phyloP scores from a whole-genome alignment of 1,140 invertebrate genomes.

The Zaprionus taronus region DNA sequence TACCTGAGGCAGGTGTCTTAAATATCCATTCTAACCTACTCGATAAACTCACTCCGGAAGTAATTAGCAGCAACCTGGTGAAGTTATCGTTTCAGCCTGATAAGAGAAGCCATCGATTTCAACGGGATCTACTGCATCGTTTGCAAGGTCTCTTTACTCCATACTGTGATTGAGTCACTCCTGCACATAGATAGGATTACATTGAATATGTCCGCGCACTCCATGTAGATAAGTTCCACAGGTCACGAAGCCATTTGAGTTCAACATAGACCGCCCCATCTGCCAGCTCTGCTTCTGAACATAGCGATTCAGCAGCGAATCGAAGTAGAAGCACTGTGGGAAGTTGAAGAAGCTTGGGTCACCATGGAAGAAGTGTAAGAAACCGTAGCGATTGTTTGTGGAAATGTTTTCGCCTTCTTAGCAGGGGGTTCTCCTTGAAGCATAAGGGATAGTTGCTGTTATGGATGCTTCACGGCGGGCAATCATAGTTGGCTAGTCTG shows the following conservation, averaged over 20 bases:
- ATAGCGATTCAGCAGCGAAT: too few species aligned
- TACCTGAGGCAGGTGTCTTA: neutral
- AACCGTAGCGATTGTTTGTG: neutral
- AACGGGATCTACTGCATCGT: neutral
- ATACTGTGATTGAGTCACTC: neutral
- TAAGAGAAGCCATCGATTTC: neutral
- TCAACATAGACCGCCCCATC: too few species aligned
- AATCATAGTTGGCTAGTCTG: neutral
- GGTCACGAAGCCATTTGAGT: too few species aligned
- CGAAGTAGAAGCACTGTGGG: too few species aligned
- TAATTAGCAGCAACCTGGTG: neutral
- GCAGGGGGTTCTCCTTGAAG: too few species aligned
- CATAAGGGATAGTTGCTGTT: neutral
- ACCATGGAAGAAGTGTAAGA: neutral
- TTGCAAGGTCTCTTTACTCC: neutral
- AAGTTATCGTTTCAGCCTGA: neutral
- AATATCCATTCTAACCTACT: neutral
- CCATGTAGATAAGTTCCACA: too few species aligned
- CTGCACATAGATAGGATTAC: too few species aligned
- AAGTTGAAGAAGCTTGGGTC: too few species aligned
- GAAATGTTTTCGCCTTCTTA: too few species aligned
- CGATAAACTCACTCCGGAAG: neutral
- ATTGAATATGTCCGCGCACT: too few species aligned
- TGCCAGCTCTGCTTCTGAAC: too few species aligned
- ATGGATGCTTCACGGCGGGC: neutral